phyloP scores from a whole-genome alignment of 2,888 invertebrate species.

The Cephus rjabovi region DNA sequence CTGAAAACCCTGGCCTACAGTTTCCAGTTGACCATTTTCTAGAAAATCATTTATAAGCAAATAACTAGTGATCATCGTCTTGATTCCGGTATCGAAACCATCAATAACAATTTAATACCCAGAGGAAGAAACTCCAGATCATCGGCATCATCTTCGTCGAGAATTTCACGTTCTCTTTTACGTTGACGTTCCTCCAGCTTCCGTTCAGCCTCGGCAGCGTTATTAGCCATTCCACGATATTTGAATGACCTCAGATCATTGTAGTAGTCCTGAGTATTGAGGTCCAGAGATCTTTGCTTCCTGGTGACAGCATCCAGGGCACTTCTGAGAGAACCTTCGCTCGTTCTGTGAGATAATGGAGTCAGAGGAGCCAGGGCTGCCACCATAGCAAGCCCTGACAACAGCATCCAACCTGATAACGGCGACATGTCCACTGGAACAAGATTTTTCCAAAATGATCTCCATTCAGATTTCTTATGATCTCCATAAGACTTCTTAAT shows the following conservation, averaged over 20 bases:
- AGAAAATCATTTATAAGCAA: constrained; percentile 12
- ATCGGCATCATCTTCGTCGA: constrained; percentile 40
- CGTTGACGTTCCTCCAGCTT: constrained; percentile 28
- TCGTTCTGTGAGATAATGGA: constrained; percentile 38
- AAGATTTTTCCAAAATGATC: constrained; percentile 6
- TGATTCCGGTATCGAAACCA: not conserved
- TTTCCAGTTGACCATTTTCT: constrained; percentile 65
- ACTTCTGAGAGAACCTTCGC: constrained; percentile 65
- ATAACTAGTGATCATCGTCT: not conserved
- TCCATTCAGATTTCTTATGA: not conserved
- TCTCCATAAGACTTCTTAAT: not conserved
- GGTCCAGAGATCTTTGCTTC: constrained; percentile 63
- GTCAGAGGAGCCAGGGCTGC: constrained; percentile 24
- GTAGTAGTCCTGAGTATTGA: constrained; percentile 49
- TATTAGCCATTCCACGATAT: constrained; percentile 34
- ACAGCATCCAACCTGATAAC: constrained; percentile 40
- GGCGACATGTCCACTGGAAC: constrained; percentile 9
- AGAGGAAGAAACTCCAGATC: constrained; percentile 50
- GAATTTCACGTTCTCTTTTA: constrained; percentile 35
- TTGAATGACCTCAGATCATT: constrained; percentile 52
- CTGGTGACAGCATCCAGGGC: constrained; percentile 67
- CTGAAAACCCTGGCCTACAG: constrained; percentile 64
- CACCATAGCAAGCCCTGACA: constrained; percentile 33
- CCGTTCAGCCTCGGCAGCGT: constrained; percentile 40
- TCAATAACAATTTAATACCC: constrained; percentile 32